A percentile compares a stretch with the other conserved stretches of the same genome.
phyloP scores from a whole-genome alignment of 2,888 invertebrate species.

The Eristalis pertinax region DNA sequence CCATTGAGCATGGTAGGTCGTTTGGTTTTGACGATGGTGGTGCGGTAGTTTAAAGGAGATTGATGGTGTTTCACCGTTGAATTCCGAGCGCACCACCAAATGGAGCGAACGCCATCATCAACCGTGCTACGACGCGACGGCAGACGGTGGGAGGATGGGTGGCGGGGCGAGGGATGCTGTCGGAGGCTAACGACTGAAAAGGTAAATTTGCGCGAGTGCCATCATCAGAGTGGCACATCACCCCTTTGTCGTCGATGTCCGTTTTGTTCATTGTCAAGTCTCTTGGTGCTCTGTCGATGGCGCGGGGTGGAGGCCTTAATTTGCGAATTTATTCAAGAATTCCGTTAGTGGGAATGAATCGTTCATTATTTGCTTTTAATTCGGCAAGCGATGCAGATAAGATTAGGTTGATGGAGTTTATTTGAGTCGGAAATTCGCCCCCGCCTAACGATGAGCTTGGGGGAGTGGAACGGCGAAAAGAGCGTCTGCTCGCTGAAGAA shows the following conservation, averaged over 20 bases:
- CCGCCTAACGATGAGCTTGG: background rate
- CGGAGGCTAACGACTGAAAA: conserved; percentile 35
- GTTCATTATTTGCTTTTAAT: conserved; percentile 72
- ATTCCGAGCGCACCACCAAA: background rate
- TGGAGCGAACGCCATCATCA: background rate
- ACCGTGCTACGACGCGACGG: background rate
- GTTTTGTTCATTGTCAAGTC: conserved; percentile 30
- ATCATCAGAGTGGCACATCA: conserved; percentile 22
- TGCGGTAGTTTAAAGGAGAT: conserved; percentile 60
- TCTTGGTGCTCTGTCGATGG: conserved; percentile 9
- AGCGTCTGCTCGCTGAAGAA: background rate
- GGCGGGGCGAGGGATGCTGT: background rate
- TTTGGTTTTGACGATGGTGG: conserved; percentile 8
- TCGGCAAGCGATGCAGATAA: conserved; percentile 69
- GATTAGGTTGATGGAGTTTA: conserved; percentile 70
- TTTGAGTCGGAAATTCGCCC: conserved; percentile 48
- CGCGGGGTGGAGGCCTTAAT: conserved; percentile 31
- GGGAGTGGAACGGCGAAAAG: background rate
- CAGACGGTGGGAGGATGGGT: background rate
- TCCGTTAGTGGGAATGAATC: conserved; percentile 59
- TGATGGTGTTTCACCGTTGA: conserved; percentile 44
- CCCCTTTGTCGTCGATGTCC: conserved; percentile 52
- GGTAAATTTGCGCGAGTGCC: conserved; percentile 20
- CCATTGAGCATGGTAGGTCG: background rate
- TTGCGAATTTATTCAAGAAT: conserved; percentile 69